Base-by-base conservation (phyloP, 2,888 invertebrate genomes). In the Drosophila crucigera region DNA sequence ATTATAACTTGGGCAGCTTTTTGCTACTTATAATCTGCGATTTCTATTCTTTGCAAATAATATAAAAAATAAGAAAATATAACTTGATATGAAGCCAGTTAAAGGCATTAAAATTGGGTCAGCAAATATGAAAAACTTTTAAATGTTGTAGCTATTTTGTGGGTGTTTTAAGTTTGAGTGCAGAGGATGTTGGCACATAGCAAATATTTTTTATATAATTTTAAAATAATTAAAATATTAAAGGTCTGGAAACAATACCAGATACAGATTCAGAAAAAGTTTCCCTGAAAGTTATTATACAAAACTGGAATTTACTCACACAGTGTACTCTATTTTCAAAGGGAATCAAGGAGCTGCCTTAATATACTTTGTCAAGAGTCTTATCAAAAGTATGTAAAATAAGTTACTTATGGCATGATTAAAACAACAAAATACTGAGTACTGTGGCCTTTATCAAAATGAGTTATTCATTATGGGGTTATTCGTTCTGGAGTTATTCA, bases 401-500 rank as follows among this genome's bases (percentile, higher is more conserved):
- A 47, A 65, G 37, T 54, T 37, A n/a, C 25, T 56, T 30, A 60
- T 73, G 28, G 3, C 3, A 16, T 30, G 47, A 0, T 28, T 28
- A 19, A 41, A 54, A 54, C 30, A 19, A 6, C 5, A 3, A 41
- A 63, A 47, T 58, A 14, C 50, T 19, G 49, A 72, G 37, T 50
- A 7, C n/a, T 35, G 47, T 35, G 55, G n/a, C 50, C 52, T 50
- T 50, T 56, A 56, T 28, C 59, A 19, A 73, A 81, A 75, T 82
- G 71, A 75, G 79, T 82, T 83, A 84, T 83, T 85, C 80, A 83
- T 83, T 78, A 78, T 59, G 78, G 68, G 68, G 73, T 80, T 83
- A 74, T 84, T 86, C 84, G 84, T 84, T 79, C 76, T 53, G 62
- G 47, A 63, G 61, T 58, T 60, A 61, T 66, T 72, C 66, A 66